Evolutionary conservation across 2,888 invertebrate genomes (phyloP), one percentile per base, ranked within the genome.

Genomic region (Microctonus brassicae): DNA sequence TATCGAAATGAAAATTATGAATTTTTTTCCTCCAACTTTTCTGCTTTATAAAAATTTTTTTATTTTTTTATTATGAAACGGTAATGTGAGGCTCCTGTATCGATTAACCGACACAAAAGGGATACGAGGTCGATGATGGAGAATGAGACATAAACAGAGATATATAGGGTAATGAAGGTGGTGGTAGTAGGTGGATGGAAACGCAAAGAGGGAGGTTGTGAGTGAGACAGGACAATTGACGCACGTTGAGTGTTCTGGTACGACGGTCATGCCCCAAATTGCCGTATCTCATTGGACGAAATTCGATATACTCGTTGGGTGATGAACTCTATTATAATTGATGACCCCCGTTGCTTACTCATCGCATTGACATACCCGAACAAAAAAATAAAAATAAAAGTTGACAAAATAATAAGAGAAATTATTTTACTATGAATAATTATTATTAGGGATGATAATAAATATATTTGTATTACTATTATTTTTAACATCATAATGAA

Each of bases 201-300:
- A n/a, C n/a, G n/a, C n/a, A n/a, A n/a, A n/a, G n/a, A n/a, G n/a
- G n/a, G n/a, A n/a, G n/a, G n/a, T n/a, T 13, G 20, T 33, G 52
- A 64, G 26, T 29, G 47, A 64, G 26, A 22, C 47, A 22, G 63
- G 33, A 10, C 64, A 64, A 52, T 64, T 33, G 29, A 64, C 47
- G 64, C 52, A 42, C 42, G 60, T 29, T 11, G 1, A 13, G 55
- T 55, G 55, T 57, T 57, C 66, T 39, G 29, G 13, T n/a, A n/a
- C 42, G 33, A 42, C 26, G 58, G 42, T 67, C 67, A 58, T 58
- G 58, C 20, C 42, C 67, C 29, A 58, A 58, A 67, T 58, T 42
- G 29, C 36, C 58, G 20, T 39, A 36, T 57, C 17, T 53, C 22
- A 39, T 67, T 58, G 9, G 42, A n/a, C 26, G 58, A 60, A 67